Conservation (phyloP, 2,888 invertebrate genomes). For the Prosapia bicincta region DNA sequence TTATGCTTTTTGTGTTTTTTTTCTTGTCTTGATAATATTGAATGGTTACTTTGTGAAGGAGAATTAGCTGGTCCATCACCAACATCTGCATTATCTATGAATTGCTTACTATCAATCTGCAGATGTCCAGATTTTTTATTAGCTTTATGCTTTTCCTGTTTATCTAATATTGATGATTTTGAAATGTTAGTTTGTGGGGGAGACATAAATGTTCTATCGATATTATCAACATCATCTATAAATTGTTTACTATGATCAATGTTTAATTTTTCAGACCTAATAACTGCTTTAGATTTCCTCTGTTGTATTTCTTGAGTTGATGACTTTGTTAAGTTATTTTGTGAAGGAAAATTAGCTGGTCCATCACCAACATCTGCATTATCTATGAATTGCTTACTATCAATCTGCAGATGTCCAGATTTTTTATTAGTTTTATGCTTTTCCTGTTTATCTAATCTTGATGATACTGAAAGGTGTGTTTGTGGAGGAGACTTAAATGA, state of each 20-base stretch:
- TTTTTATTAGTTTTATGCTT: neutral
- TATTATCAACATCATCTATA: neutral
- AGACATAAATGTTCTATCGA: no score
- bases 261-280: neutral
- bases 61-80: neutral
- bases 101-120: neutral
- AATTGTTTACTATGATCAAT: neutral
- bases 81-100: neutral
- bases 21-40: neutral
- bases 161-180: neutral
- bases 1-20: no score
- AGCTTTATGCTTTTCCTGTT: neutral
- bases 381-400: neutral
- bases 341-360: neutral
- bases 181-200: no score
- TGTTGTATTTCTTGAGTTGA: no score
- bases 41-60: neutral
- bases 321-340: neutral
- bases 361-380: neutral
- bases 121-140: neutral
- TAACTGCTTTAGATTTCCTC: neutral
- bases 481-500: no score
- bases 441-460: neutral
- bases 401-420: neutral
- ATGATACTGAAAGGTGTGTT: neutral